phyloP scores from a whole-genome alignment of 2,113 vertebrate genomes.

The Caranx ignobilis region DNA sequence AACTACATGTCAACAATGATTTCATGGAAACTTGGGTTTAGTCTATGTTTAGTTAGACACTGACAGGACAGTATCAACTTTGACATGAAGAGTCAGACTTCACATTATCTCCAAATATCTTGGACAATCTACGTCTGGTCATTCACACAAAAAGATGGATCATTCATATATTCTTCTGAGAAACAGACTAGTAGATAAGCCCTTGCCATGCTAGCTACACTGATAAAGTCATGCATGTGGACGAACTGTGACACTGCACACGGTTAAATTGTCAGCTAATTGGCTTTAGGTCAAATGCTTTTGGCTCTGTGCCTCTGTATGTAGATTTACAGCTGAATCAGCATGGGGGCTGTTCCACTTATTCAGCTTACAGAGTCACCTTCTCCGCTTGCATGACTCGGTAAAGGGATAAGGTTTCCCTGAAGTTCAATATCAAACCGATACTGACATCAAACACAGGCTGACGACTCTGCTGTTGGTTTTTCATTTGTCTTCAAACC shows the following conservation, averaged over 20 bases:
- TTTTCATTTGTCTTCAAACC: not conserved
- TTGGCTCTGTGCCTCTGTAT: slow-evolving; percentile 15
- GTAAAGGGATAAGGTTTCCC: not conserved
- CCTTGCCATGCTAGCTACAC: too few species aligned
- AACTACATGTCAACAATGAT: not conserved
- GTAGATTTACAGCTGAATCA: slow-evolving; percentile 50
- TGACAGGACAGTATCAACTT: slow-evolving; percentile 1
- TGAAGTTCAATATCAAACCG: slow-evolving; percentile 17
- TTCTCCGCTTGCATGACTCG: not conserved
- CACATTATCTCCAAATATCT: not conserved
- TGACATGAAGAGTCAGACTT: not conserved
- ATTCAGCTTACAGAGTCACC: slow-evolving; percentile 15
- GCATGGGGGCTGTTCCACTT: slow-evolving; percentile 24
- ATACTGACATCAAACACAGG: not conserved
- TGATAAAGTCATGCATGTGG: not conserved
- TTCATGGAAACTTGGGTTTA: not conserved
- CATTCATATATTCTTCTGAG: not conserved
- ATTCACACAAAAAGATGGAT: not conserved
- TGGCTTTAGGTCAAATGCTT: slow-evolving; percentile 36
- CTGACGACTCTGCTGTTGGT: not conserved
- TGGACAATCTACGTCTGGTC: not conserved
- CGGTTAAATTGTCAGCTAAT: slow-evolving; percentile 9
- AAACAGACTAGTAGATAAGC: not conserved
- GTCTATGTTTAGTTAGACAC: not conserved
- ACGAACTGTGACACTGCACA: slow-evolving; percentile 26